Percentiles rank a stretch among this genome's conserved stretches.
These are phyloP conservation scores for Aporophyla lueneburgensis DNA, from an alignment of 2,888 invertebrate genomes.

Conservation along the genomic window DNA sequence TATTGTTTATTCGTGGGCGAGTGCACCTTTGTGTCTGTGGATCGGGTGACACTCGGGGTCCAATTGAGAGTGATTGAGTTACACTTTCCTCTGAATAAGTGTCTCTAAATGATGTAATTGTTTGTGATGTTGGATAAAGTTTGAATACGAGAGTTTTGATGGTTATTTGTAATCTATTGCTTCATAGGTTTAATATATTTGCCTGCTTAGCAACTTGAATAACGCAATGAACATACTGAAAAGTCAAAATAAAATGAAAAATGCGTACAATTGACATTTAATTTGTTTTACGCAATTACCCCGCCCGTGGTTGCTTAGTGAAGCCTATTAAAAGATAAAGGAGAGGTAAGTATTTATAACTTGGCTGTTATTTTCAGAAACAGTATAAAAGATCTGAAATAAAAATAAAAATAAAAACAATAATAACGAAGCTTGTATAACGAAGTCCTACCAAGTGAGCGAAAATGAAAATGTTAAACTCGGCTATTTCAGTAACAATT, in stretches of 20 bases:
- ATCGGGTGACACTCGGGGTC: slow-evolving; percentile 55
- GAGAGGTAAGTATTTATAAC: too few species aligned
- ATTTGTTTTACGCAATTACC: background rate
- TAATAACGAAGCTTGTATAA: too few species aligned
- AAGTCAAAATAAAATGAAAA: background rate
- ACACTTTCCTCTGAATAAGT: slow-evolving; percentile 60
- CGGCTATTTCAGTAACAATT: slow-evolving; percentile 20
- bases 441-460: background rate
- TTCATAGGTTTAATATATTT: background rate
- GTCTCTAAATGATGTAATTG: slow-evolving; percentile 28
- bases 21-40: slow-evolving; percentile 56
- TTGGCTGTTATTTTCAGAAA: background rate
- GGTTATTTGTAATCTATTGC: background rate
- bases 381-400: background rate
- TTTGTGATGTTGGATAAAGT: background rate
- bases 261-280: background rate
- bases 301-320: background rate
- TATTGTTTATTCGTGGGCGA: slow-evolving; percentile 60
- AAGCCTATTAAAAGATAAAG: background rate
- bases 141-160: background rate
- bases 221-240: background rate
- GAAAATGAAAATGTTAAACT: slow-evolving; percentile 1
- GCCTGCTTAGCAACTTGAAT: too few species aligned
- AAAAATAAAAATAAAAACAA: background rate
- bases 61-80: slow-evolving; percentile 63